Evolutionary conservation across 92 coral and sea anemone genomes (phyloP).

Genomic region (Phenganax subtilis): DNA sequence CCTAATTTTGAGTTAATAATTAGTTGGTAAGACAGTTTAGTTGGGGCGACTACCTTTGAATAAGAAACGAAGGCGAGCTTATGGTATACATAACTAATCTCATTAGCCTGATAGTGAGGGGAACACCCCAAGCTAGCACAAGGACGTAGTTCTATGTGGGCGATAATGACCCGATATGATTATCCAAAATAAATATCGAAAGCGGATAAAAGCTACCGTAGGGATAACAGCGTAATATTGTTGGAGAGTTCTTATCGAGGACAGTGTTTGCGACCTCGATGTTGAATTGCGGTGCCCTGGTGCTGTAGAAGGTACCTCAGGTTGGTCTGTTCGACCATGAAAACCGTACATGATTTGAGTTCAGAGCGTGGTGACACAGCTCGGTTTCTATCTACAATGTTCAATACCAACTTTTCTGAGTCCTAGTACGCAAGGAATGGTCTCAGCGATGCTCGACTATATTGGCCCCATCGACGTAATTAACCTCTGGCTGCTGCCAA

Average conservation of each 20-base stretch:
- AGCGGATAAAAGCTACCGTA: conserved; percentile 85
- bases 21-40: conserved; percentile 55
- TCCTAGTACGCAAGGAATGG: conserved; percentile 28
- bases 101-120: conserved; percentile 63
- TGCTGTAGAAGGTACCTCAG: conserved; percentile 38
- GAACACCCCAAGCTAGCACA: conserved; percentile 44
- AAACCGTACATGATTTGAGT: conserved; percentile 96
- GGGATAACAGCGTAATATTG: conserved; percentile 94
- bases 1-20: conserved; percentile 24
- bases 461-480: conserved; percentile 45
- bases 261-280: conserved; percentile 96
- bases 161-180: conserved; percentile 31
- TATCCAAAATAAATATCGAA: conserved; percentile 57
- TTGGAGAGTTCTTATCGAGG: conserved; percentile 73
- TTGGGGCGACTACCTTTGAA: conserved; percentile 93
- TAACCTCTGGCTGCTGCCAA: conserved; percentile 43
- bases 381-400: conserved; percentile 87
- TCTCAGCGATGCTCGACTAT: conserved; percentile 45
- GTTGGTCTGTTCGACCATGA: conserved; percentile 96
- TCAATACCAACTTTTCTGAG: conserved; percentile 43
- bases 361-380: conserved; percentile 84
- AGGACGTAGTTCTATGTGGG: conserved; percentile 52
- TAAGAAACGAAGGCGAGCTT: conserved; percentile 85
- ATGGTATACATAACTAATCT: conserved; percentile 60
- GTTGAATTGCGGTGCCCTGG: conserved; percentile 91